A percentile compares a stretch with the other conserved stretches of the same genome.
Evolutionary conservation across 2,797 vertebrate genomes (phyloP).

Genomic region (Gymnoscopelus braueri): DNA sequence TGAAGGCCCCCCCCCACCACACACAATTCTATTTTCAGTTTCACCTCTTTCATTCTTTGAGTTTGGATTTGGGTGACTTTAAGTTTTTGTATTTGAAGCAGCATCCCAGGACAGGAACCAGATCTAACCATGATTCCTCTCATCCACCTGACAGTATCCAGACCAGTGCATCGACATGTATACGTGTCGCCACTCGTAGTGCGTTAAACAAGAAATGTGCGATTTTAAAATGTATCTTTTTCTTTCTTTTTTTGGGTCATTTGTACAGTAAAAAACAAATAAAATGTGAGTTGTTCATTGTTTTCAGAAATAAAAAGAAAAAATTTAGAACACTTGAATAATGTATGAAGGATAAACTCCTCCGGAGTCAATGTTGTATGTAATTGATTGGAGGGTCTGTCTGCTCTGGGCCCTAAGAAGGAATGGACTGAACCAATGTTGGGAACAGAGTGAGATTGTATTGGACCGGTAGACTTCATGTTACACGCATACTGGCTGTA

Average conservation of each 20-base stretch:
- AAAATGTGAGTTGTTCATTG: constrained; percentile 45
- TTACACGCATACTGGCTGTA: constrained; percentile 48
- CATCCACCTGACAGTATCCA: constrained; percentile 11
- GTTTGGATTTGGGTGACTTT: constrained; percentile 31
- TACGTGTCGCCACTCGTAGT: neutral
- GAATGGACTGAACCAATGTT: constrained; percentile 18
- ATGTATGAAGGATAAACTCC: constrained; percentile 41
- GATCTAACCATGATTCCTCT: constrained; percentile 14
- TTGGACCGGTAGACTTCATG: constrained; percentile 48
- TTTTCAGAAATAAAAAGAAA: constrained; percentile 9
- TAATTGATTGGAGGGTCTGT: constrained; percentile 18
- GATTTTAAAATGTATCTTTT: neutral
- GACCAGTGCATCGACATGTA: constrained; percentile 1
- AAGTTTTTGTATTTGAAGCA: constrained; percentile 46
- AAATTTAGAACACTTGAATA: constrained; percentile 25
- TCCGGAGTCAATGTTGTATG: constrained; percentile 26
- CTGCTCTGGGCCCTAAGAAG: constrained; percentile 1
- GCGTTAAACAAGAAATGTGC: constrained; percentile 32
- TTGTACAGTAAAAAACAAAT: constrained; percentile 51
- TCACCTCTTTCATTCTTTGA: constrained; percentile 35
- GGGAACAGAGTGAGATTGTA: constrained; percentile 50
- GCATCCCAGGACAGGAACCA: constrained; percentile 30
- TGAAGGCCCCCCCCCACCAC: constrained; percentile 22
- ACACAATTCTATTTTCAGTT: constrained; percentile 19
- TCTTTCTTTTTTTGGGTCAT: constrained; percentile 39